These are phyloP conservation scores for Babylonia areolata DNA, from an alignment of 1,140 invertebrate genomes.

Conservation along the genomic window DNA sequence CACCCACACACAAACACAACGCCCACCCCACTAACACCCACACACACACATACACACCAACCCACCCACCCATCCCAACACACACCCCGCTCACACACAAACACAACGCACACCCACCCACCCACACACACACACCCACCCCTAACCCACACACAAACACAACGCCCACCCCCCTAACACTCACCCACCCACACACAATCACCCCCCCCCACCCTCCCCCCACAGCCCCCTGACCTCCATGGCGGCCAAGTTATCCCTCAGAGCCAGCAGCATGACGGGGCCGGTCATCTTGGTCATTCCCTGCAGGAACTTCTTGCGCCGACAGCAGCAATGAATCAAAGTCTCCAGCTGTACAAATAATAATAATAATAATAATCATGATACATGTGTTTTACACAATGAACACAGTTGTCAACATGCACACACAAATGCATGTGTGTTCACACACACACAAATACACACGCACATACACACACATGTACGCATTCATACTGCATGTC, in stretches of 20 bases:
- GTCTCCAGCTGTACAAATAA: slow-evolving; percentile 84
- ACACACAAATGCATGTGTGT: too few species aligned
- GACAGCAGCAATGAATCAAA: slow-evolving; percentile 86
- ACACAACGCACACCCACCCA: not conserved
- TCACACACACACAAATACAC: too few species aligned
- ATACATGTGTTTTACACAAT: too few species aligned
- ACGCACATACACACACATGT: too few species aligned
- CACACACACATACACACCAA: not conserved
- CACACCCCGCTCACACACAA: not conserved
- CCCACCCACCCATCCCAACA: not conserved
- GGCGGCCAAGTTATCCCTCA: slow-evolving; percentile 81
- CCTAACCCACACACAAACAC: not conserved
- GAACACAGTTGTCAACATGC: not conserved
- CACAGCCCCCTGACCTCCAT: slow-evolving; percentile 71
- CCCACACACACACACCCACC: not conserved
- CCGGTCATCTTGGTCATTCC: slow-evolving; percentile 84
- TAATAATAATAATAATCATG: too few species aligned
- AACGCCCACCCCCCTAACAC: not conserved
- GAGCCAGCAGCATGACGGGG: slow-evolving; percentile 85
- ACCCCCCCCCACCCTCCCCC: not conserved
- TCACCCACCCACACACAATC: not conserved
- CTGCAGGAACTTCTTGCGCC: slow-evolving; percentile 86
- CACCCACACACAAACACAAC: not conserved
- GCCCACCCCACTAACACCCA: too few species aligned
- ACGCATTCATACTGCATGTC: too few species aligned